Conservation (phyloP, 2,888 invertebrate genomes). For the Ormyrus nitidulus region DNA sequence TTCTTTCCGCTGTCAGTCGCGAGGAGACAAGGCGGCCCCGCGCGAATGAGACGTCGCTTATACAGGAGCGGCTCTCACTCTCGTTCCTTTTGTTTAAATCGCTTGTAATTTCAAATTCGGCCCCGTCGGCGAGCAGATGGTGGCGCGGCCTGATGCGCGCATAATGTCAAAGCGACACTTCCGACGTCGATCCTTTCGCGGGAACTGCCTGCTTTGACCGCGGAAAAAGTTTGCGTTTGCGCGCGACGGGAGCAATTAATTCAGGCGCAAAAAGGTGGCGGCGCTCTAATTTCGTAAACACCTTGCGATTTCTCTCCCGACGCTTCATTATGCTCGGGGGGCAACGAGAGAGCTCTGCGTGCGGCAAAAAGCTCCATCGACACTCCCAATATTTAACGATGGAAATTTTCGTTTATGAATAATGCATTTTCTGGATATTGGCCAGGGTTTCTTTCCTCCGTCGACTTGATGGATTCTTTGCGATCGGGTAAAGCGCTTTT, state of each 20-base stretch:
- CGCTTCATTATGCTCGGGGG: background rate
- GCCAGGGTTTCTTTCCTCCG: background rate
- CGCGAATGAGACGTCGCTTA: background rate
- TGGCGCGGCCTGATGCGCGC: constrained; percentile 10
- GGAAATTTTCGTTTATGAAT: constrained; percentile 37
- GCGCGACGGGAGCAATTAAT: constrained; percentile 30
- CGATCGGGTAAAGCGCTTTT: background rate
- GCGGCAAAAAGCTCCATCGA: background rate
- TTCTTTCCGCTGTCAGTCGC: background rate
- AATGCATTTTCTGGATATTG: constrained; percentile 36
- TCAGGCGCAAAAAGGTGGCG: constrained; percentile 6
- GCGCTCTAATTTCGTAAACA: constrained; percentile 46
- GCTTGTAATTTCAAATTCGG: constrained; percentile 42
- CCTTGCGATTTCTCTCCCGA: constrained; percentile 33
- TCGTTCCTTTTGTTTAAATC: constrained; percentile 17
- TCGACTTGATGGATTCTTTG: background rate
- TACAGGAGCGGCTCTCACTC: background rate
- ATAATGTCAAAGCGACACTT: constrained; percentile 49
- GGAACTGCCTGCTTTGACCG: background rate
- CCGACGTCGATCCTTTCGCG: background rate
- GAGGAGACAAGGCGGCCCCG: background rate
- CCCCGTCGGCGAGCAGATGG: constrained; percentile 33
- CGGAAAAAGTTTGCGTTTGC: background rate
- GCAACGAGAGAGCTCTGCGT: too few species aligned
- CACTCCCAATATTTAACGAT: background rate